A percentile compares a stretch with the other conserved stretches of the same genome.
phyloP scores from a whole-genome alignment of 2,888 invertebrate species.

The Drosophila dives region DNA sequence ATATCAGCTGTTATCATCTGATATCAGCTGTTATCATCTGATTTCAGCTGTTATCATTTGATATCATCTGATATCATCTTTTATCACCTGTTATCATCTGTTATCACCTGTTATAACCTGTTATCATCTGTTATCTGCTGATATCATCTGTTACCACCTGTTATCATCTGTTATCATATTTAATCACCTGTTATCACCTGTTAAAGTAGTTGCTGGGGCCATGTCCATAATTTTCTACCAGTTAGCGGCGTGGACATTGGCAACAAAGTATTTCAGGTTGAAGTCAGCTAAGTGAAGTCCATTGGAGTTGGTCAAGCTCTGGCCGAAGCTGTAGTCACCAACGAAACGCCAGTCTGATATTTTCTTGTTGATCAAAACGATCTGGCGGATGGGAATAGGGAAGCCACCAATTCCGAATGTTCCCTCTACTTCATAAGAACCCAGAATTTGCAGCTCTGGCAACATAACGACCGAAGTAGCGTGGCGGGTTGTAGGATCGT shows the following conservation, averaged over 20 bases:
- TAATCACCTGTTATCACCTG: no score
- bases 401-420: slow-evolving; percentile 47
- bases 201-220: slow-evolving; percentile 71
- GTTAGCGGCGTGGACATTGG: slow-evolving; percentile 49
- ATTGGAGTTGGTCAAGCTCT: slow-evolving; percentile 28
- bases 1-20: no score
- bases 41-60: no score
- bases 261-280: slow-evolving; percentile 56
- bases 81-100: no score
- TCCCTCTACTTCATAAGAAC: slow-evolving; percentile 56
- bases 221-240: slow-evolving; percentile 69
- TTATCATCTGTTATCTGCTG: no score
- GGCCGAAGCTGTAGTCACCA: no score
- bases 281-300: slow-evolving; percentile 63
- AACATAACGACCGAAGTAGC: slow-evolving; percentile 65
- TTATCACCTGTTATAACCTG: no score
- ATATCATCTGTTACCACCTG: no score
- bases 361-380: slow-evolving; percentile 57
- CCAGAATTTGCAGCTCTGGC: slow-evolving; percentile 65
- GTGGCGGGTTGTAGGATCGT: slow-evolving; percentile 45
- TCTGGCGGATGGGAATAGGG: slow-evolving; percentile 41
- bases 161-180: no score
- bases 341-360: slow-evolving; percentile 59
- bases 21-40: no score
- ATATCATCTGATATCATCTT: no score